phyloP scores from a whole-genome alignment of 1,140 invertebrate genomes.

The Akabosia matsudoensis region DNA sequence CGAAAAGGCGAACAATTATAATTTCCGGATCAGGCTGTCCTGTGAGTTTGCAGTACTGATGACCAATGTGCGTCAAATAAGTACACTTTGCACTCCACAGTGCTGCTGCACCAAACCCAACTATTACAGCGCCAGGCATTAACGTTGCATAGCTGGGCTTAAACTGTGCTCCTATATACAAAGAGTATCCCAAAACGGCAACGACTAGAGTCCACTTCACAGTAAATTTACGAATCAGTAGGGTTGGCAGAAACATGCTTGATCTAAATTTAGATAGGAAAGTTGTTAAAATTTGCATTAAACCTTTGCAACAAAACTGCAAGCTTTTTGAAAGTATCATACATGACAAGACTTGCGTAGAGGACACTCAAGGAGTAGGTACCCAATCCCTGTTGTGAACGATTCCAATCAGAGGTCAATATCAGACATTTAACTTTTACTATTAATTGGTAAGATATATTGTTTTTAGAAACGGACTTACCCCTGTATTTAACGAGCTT shows the following conservation, averaged over 20 bases:
- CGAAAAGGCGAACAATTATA: constrained; percentile 38
- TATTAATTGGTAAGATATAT: not conserved
- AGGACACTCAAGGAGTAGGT: constrained; percentile 79
- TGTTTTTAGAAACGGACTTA: not conserved
- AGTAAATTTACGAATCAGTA: constrained; percentile 62
- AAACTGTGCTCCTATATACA: constrained; percentile 91
- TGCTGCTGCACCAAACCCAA: constrained; percentile 55
- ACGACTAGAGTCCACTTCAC: constrained; percentile 92
- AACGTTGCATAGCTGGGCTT: constrained; percentile 84
- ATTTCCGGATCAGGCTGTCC: constrained; percentile 2
- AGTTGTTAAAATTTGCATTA: not conserved
- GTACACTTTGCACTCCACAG: constrained; percentile 58
- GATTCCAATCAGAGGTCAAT: too few relatives aligned
- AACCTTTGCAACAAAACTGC: too few relatives aligned
- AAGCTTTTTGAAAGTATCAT: constrained; percentile 71
- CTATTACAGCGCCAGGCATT: constrained; percentile 67
- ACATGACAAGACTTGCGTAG: constrained; percentile 82
- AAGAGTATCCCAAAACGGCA: constrained; percentile 86
- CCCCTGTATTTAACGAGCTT: constrained; percentile 73
- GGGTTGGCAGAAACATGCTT: constrained; percentile 3
- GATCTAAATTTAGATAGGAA: not conserved
- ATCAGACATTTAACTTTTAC: too few relatives aligned
- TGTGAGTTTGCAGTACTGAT: constrained; percentile 20
- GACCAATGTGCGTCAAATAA: constrained; percentile 52
- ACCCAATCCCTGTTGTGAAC: constrained; percentile 75